Percentiles rank a stretch among this genome's conserved stretches.
Conservation (phyloP, 2,888 invertebrate species). For the Agriopis leucophaearia region DNA sequence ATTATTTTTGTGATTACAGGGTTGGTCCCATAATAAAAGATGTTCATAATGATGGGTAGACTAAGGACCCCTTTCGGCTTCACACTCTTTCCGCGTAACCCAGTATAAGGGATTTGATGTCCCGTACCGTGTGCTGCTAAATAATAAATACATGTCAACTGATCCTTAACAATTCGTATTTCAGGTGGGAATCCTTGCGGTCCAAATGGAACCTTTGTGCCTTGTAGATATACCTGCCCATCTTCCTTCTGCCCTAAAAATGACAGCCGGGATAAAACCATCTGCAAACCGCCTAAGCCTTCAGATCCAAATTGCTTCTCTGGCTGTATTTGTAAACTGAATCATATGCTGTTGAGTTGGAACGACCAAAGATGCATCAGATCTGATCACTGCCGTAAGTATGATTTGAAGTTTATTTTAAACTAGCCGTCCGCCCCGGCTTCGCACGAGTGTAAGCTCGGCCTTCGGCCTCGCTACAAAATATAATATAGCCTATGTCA, state of each 20-base stretch:
- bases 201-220: constrained; percentile 46
- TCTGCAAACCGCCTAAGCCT: constrained; percentile 49
- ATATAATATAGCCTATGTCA: too few species aligned
- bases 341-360: constrained; percentile 49
- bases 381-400: constrained; percentile 56
- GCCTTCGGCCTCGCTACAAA: too few species aligned
- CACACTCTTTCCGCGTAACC: too few species aligned
- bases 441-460: too few species aligned
- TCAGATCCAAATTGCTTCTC: constrained; percentile 47
- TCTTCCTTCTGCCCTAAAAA: constrained; percentile 55
- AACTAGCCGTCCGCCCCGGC: too few species aligned
- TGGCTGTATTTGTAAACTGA: constrained; percentile 57
- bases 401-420: neutral
- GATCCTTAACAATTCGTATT: neutral
- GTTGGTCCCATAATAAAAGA: too few species aligned
- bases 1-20: too few species aligned
- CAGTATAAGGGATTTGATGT: too few species aligned
- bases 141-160: too few species aligned
- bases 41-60: too few species aligned
- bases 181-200: constrained; percentile 61
- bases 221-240: constrained; percentile 48
- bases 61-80: too few species aligned
- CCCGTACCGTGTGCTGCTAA: neutral
- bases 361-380: constrained; percentile 54
- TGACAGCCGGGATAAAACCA: constrained; percentile 44